Evolutionary conservation across 1,140 invertebrate species (phyloP).

Genomic region (Drosophila seguyi): DNA sequence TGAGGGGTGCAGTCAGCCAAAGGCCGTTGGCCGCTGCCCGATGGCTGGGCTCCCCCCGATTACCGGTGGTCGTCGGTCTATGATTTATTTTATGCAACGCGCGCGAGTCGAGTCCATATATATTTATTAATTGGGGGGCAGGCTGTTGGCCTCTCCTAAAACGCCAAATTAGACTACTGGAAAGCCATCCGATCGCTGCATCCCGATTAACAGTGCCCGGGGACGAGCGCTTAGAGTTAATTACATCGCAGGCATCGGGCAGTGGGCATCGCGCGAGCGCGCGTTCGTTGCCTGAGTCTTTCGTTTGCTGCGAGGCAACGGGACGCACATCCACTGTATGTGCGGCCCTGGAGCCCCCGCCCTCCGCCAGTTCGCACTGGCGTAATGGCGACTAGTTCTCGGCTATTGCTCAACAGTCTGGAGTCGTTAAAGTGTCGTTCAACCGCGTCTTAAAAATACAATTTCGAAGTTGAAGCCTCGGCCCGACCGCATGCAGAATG

Average conservation of each 20-base stretch:
- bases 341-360: slow-evolving; percentile 7
- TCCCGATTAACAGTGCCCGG: slow-evolving; percentile 56
- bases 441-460: slow-evolving; percentile 66
- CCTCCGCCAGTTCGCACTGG: slow-evolving; percentile 17
- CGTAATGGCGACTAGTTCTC: slow-evolving; percentile 60
- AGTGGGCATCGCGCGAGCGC: too few relatives aligned
- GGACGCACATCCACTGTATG: slow-evolving; percentile 26
- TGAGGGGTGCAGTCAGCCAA: slow-evolving; percentile 52
- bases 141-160: slow-evolving; percentile 50
- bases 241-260: slow-evolving; percentile 44
- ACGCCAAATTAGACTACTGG: slow-evolving; percentile 69
- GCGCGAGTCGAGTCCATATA: slow-evolving; percentile 25
- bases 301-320: slow-evolving; percentile 53
- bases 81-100: slow-evolving; percentile 56
- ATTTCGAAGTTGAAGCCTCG: slow-evolving; percentile 52
- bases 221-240: slow-evolving; percentile 53
- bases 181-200: slow-evolving; percentile 53
- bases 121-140: slow-evolving; percentile 62
- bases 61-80: slow-evolving; percentile 29
- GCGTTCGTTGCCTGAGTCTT: slow-evolving; percentile 65
- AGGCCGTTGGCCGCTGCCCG: slow-evolving; percentile 15
- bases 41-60: slow-evolving; percentile 19
- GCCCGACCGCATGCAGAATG: slow-evolving; percentile 46
- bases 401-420: slow-evolving; percentile 60
- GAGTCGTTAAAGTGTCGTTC: slow-evolving; percentile 64